Evolutionary conservation across 2,113 vertebrate species (phyloP), one percentile per base, ranked within the genome.

Genomic region (Cottus gobio): DNA sequence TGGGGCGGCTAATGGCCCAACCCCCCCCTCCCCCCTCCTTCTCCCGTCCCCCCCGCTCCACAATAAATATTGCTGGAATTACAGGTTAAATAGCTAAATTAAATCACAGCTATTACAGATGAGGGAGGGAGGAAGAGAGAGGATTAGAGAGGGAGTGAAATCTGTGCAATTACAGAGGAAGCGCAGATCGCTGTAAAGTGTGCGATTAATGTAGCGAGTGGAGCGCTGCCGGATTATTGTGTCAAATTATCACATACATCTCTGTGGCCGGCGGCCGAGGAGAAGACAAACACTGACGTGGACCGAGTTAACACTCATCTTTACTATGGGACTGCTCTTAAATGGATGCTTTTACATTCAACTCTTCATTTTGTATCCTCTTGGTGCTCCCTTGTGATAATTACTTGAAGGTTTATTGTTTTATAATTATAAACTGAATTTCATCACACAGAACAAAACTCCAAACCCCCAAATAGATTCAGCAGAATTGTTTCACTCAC

Each of bases 21-120:
- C 15, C 15, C 26, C 16, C 61, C 97, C 97, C 96, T 96, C 9
- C 50, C 8, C 50, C 50, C 52, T 2, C 95, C 96, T 66, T 95
- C 96, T n/a, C n/a, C n/a, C n/a, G n/a, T n/a, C n/a, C n/a, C n/a
- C n/a, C n/a, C 96, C 83, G 95, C 96, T 96, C 96, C 97, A 97
- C 97, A 98, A 99, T 98, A 98, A 99, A 99, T 98, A 98, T 97
- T 94, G 96, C 96, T 94, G 96, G 97, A 98, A 98, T 98, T 98
- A 99, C 97, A 98, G 98, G 97, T 99, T 99, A 99, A 98, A 98
- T 97, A 97, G 98, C 96, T 98, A 97, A 98, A 99, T 99, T 97
- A 98, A 99, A 99, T 98, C 97, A 99, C 94, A 94, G 96, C 96
- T 96, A 98, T 98, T 97, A 98, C 95, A 89, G 90, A 83, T 82